A percentile compares a stretch with the other conserved stretches of the same genome.
Evolutionary conservation across 2,888 invertebrate genomes (phyloP).

Genomic region (Hirtodrosophila cameraria): DNA sequence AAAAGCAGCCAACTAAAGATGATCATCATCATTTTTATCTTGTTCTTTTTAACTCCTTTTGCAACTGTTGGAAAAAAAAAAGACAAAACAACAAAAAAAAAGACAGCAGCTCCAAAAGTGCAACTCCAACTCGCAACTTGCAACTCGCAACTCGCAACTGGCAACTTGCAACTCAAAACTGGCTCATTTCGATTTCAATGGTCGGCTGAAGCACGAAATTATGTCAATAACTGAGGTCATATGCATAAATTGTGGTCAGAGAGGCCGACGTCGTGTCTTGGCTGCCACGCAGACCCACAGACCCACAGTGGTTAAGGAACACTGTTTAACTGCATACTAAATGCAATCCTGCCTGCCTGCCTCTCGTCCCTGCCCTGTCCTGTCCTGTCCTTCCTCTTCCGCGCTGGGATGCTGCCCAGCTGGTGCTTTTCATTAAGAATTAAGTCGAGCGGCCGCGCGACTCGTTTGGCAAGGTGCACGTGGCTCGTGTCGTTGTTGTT

Average conservation of each 20-base stretch:
- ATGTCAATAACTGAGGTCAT: slow-evolving; percentile 80
- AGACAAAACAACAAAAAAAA: no score
- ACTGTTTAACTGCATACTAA: slow-evolving; percentile 69
- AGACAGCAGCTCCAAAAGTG: no score
- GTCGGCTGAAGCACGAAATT: slow-evolving; percentile 68
- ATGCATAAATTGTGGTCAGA: slow-evolving; percentile 74
- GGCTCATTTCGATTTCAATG: slow-evolving; percentile 71
- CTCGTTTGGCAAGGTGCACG: slow-evolving; percentile 69
- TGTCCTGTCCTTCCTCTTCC: no score
- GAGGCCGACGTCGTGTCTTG: slow-evolving; percentile 60
- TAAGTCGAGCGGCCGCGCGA: slow-evolving; percentile 41
- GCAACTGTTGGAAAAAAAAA: no score
- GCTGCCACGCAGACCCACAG: slow-evolving; percentile 67
- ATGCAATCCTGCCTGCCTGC: slow-evolving; percentile 38
- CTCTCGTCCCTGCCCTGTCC: neutral
- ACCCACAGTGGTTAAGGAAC: slow-evolving; percentile 50
- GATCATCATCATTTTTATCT: slow-evolving; percentile 37
- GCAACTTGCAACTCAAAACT: slow-evolving; percentile 21
- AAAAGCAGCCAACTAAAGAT: slow-evolving; percentile 9
- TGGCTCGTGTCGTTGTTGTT: slow-evolving; percentile 66
- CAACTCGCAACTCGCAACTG: neutral
- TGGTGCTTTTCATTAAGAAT: slow-evolving; percentile 65
- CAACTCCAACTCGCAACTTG: slow-evolving; percentile 7
- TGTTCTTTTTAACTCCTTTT: no score
- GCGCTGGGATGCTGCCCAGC: slow-evolving; percentile 24